Evolutionary conservation across 1,140 invertebrate genomes (phyloP).

Genomic region (Pogonomyrmex barbatus): DNA sequence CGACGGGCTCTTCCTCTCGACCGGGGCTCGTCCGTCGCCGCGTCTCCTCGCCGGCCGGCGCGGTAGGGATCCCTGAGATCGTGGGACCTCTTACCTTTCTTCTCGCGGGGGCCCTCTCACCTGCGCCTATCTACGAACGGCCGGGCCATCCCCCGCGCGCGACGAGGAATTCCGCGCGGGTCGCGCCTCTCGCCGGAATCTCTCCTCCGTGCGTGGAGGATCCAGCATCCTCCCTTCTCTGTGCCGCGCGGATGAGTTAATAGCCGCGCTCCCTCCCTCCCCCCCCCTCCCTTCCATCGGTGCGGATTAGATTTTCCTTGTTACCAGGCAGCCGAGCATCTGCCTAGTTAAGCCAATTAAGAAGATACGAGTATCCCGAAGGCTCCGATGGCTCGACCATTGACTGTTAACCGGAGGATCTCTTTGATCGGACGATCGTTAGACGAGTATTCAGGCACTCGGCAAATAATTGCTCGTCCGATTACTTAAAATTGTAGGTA

Average conservation of each 20-base stretch:
- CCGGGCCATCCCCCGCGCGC: conserved; percentile 63
- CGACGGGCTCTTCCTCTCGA: conserved; percentile 70
- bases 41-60: conserved; percentile 77
- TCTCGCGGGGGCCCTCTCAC: conserved; percentile 74
- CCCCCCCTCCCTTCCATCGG: neutral
- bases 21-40: conserved; percentile 68
- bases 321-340: neutral
- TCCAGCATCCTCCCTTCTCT: neutral
- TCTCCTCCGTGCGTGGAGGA: neutral
- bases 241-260: neutral
- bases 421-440: neutral
- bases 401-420: neutral
- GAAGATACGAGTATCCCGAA: neutral
- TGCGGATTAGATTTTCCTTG: neutral
- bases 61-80: conserved; percentile 79
- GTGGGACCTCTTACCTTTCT: conserved; percentile 81
- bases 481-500: conserved; percentile 10
- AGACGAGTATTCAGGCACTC: neutral
- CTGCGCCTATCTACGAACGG: conserved; percentile 51
- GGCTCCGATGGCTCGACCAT: neutral
- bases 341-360: neutral
- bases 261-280: neutral
- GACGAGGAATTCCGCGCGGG: conserved; percentile 34
- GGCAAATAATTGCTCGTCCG: neutral
- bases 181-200: conserved; percentile 61